Conservation (phyloP, 2,888 invertebrate genomes). For the Thymelicus lineola region DNA sequence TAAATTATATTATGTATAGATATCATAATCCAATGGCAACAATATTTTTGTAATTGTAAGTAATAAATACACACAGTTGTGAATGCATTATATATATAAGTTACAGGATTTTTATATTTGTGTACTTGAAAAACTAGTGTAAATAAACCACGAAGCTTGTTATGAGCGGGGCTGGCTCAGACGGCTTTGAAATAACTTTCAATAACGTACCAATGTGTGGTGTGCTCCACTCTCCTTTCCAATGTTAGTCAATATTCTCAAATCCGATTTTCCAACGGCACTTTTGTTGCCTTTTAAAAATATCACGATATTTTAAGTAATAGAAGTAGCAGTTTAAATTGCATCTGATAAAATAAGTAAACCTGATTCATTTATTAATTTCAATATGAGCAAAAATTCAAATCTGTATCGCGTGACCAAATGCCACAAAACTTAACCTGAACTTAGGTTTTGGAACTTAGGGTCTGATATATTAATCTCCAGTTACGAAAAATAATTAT, state of each 20-base stretch:
- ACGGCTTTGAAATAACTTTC: constrained; percentile 65
- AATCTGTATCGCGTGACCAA: too few relatives aligned
- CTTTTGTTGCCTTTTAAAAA: constrained; percentile 46
- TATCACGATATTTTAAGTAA: constrained; percentile 13
- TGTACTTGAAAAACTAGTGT: constrained; percentile 13
- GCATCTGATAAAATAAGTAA: too few relatives aligned
- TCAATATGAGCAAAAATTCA: neutral
- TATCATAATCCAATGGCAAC: too few relatives aligned
- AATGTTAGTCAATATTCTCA: constrained; percentile 66
- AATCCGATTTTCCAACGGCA: constrained; percentile 62
- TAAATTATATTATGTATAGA: too few relatives aligned
- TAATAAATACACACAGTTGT: neutral
- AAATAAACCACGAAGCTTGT: constrained; percentile 32
- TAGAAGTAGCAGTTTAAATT: too few relatives aligned
- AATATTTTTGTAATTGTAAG: too few relatives aligned
- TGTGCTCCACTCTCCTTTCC: constrained; percentile 41
- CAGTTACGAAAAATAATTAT: too few relatives aligned
- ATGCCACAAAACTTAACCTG: too few relatives aligned
- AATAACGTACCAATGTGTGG: constrained; percentile 54
- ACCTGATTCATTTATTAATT: too few relatives aligned
- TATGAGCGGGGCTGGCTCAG: constrained; percentile 52
- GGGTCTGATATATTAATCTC: too few relatives aligned
- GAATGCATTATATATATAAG: neutral
- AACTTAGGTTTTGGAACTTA: too few relatives aligned
- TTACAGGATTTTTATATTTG: too few relatives aligned